phyloP scores from a whole-genome alignment of 2,888 invertebrate species.

The Cepaea hortensis region DNA sequence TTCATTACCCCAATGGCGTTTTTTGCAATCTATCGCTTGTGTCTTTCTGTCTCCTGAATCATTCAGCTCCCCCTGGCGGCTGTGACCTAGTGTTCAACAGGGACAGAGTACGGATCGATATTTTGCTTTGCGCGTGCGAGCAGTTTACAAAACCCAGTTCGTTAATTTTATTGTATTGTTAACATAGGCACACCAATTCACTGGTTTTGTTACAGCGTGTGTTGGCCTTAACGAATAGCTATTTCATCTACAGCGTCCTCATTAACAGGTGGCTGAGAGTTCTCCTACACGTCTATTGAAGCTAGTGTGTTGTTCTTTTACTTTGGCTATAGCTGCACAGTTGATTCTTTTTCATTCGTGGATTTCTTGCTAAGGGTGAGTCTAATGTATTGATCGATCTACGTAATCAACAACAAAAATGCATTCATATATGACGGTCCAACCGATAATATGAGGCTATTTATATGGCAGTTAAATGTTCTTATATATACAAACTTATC shows the following conservation, averaged over 20 bases:
- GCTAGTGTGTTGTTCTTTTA: no score
- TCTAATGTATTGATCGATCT: background rate
- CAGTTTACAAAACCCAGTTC: slow-evolving; percentile 33
- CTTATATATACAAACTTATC: no score
- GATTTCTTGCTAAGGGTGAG: slow-evolving; percentile 11
- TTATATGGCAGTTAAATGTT: no score
- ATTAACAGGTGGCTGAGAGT: background rate
- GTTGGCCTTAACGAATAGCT: no score
- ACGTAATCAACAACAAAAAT: background rate
- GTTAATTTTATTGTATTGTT: slow-evolving; percentile 40
- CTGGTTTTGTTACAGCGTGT: background rate
- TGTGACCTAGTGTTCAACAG: background rate
- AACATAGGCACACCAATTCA: slow-evolving; percentile 32
- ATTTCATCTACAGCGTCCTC: no score
- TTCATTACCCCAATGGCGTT: no score
- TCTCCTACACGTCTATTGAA: no score
- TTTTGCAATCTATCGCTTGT: background rate
- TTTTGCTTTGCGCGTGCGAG: slow-evolving; percentile 40
- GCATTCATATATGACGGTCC: no score
- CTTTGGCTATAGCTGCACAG: no score
- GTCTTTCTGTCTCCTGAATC: background rate
- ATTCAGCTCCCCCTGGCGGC: slow-evolving; percentile 19
- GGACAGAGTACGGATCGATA: slow-evolving; percentile 34
- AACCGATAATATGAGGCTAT: background rate
- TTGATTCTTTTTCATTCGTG: background rate